A percentile compares a stretch with the other conserved stretches of the same genome.
These are phyloP conservation scores for Microchirus variegatus DNA, from an alignment of 2,797 vertebrate species.

Conservation along the genomic window DNA sequence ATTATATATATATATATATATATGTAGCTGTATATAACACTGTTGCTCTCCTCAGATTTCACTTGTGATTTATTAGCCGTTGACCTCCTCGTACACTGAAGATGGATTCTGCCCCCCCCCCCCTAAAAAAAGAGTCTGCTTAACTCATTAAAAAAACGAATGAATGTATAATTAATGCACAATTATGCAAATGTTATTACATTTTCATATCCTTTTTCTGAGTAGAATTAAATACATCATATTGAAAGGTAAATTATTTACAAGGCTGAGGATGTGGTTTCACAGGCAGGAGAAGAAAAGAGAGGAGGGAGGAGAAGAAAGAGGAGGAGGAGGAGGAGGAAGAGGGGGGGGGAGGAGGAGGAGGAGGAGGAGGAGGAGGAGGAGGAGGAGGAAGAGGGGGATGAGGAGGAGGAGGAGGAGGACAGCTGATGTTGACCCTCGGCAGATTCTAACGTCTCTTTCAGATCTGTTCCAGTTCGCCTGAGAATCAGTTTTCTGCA, in stretches of 20 bases:
- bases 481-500: conserved; percentile 42
- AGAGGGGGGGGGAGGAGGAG: background rate
- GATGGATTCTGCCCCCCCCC: conserved; percentile 46
- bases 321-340: background rate
- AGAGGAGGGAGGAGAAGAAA: conserved; percentile 9
- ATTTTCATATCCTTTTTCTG: conserved; percentile 78
- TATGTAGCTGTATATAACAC: no score
- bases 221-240: conserved; percentile 81
- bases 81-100: conserved; percentile 50
- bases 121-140: conserved; percentile 63
- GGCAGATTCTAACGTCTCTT: conserved; percentile 49
- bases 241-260: conserved; percentile 84
- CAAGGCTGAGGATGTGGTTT: conserved; percentile 66
- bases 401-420: no score
- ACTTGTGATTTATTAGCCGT: conserved; percentile 51
- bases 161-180: conserved; percentile 84
- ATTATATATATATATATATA: no score
- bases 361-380: background rate
- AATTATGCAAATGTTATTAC: conserved; percentile 85
- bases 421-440: conserved; percentile 32
- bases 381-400: conserved; percentile 1
- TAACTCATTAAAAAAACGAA: conserved; percentile 79
- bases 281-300: conserved; percentile 31
- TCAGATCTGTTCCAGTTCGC: conserved; percentile 40
- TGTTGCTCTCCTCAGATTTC: conserved; percentile 50